A percentile compares a stretch with the other conserved stretches of the same genome.
Evolutionary conservation across 1,140 invertebrate genomes (phyloP).

Genomic region (Trinorchestia longiramus): DNA sequence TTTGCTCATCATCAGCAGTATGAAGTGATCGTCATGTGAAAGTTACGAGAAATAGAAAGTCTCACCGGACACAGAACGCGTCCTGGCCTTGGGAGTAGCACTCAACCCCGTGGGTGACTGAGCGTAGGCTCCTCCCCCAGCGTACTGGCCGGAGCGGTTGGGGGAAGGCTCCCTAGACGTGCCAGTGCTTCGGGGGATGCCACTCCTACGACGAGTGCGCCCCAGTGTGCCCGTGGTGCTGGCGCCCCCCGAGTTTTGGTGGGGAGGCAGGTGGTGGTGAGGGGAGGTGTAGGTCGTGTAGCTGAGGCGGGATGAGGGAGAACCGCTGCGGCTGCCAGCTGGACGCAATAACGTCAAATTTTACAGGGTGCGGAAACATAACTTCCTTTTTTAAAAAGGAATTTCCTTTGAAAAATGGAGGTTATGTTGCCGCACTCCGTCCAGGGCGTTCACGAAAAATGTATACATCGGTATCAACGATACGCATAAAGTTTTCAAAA

Average conservation of each 20-base stretch:
- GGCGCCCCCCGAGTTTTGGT: constrained; percentile 66
- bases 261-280: constrained; percentile 69
- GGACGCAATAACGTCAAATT: constrained; percentile 50
- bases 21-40: too few relatives aligned
- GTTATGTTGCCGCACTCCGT: too few relatives aligned
- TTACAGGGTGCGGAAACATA: too few relatives aligned
- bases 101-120: constrained; percentile 4
- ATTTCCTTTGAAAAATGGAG: too few relatives aligned
- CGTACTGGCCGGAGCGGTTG: constrained; percentile 60
- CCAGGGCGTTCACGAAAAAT: too few relatives aligned
- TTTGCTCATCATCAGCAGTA: too few relatives aligned
- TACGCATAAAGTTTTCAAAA: too few relatives aligned
- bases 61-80: constrained; percentile 64
- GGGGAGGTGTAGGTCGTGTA: constrained; percentile 77
- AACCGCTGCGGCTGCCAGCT: constrained; percentile 88
- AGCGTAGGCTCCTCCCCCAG: constrained; percentile 13
- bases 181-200: constrained; percentile 78
- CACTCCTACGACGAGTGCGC: constrained; percentile 70
- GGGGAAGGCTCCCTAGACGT: constrained; percentile 76
- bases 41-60: background rate
- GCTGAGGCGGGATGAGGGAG: constrained; percentile 84
- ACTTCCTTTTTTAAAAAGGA: too few relatives aligned
- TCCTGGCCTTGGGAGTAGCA: constrained; percentile 59
- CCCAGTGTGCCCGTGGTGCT: constrained; percentile 67
- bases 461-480: too few relatives aligned